A percentile compares a stretch with the other conserved stretches of the same genome.
These are phyloP conservation scores for Carassius carassius DNA, from an alignment of 2,113 vertebrate species.

Conservation along the genomic window DNA sequence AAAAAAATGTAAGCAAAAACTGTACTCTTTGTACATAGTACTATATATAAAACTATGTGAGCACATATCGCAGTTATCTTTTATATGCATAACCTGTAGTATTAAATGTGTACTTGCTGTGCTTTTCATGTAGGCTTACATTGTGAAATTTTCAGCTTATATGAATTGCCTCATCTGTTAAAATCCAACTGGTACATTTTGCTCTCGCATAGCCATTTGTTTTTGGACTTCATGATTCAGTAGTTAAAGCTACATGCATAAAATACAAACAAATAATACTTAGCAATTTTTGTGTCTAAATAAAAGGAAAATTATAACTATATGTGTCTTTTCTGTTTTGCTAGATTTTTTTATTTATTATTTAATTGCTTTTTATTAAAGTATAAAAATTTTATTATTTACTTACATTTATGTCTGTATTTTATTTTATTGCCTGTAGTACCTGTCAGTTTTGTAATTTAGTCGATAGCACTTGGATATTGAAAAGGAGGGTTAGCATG, in stretches of 20 bases:
- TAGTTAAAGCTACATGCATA: constrained; percentile 49
- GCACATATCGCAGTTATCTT: constrained; percentile 48
- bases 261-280: constrained; percentile 51
- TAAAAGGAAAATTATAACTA: constrained; percentile 53
- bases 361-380: neutral
- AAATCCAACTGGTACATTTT: constrained; percentile 41
- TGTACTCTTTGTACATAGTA: constrained; percentile 49
- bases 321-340: constrained; percentile 54
- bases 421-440: neutral
- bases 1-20: constrained; percentile 44
- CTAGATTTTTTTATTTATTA: neutral
- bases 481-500: constrained; percentile 9
- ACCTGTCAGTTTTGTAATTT: constrained; percentile 43
- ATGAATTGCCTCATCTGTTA: constrained; percentile 49
- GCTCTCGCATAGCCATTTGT: too few species aligned
- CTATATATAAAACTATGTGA: constrained; percentile 46
- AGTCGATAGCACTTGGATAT: neutral
- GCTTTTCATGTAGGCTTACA: constrained; percentile 48
- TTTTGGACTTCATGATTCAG: constrained; percentile 37
- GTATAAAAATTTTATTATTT: neutral
- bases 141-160: constrained; percentile 48
- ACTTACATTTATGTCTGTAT: neutral
- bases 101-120: constrained; percentile 57
- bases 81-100: constrained; percentile 56
- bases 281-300: constrained; percentile 55